Evolutionary conservation across 1,140 invertebrate species (phyloP), one percentile per base, ranked within the genome.

Genomic region (Caenorhabditis tropicalis): DNA sequence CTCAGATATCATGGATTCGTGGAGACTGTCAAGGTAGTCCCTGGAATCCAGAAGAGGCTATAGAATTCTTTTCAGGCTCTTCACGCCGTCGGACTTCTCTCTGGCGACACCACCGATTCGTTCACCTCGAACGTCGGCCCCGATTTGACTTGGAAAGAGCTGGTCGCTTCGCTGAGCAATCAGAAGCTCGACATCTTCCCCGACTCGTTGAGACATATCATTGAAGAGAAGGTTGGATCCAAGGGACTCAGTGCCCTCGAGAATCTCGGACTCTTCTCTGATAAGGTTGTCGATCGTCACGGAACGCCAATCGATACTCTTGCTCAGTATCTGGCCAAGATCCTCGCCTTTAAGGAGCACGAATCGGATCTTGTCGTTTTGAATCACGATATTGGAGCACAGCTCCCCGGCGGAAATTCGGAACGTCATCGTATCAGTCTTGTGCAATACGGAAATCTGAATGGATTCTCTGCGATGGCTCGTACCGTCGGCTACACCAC

Each of bases 381-480:
- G 85, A 94, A 97, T 19, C 97, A 99, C 91, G 95, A 99, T 87
- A 93, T 99, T 51, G 95, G 94, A 19, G 95, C 98, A 85, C 93
- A 94, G 58, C 98, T 97, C 96, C 95, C 96, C 1, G 70, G 70
- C 33, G 81, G 80, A 49, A 46, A 58, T 87, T 93, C 93, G 82
- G 97, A 99, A 92, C 91, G 94, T 27, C 94, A 95, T 80, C 95
- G 96, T 48, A 95, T 99, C 74, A 96, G 96, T 89, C 94, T 99
- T 91, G 96, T 98, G 0, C 94, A 95, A 39, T 98, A 99, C 88
- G 98, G 98, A 0, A 95, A 97, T 74, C 90, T 92, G 7, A 92
- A 93, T 84, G 95, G 95, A 19, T 95, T 96, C 90, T 98, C 96
- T 0, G 98, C 98, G 6, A 99, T 99, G 98, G 96, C 97, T 0